phyloP scores from a whole-genome alignment of 2,113 vertebrate species.

The Platysteira castanea region DNA sequence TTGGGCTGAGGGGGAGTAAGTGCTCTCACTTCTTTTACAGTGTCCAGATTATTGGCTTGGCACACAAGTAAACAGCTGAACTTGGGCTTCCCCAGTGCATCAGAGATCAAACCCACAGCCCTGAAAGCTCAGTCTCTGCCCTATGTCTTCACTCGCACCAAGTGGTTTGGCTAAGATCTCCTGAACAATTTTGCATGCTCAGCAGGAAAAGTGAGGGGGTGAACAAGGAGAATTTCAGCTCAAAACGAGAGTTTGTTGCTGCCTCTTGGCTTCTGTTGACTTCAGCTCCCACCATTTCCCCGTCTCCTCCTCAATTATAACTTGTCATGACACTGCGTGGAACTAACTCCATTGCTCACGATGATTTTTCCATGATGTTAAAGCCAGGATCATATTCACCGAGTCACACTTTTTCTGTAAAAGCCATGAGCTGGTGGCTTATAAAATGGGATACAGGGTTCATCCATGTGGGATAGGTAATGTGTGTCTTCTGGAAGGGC shows the following conservation, averaged over 20 bases:
- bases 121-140: background rate
- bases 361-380: background rate
- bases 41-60: background rate
- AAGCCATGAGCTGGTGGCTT: background rate
- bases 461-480: background rate
- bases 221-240: background rate
- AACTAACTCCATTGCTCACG: background rate
- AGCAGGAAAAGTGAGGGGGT: background rate
- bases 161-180: background rate
- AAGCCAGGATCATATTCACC: background rate
- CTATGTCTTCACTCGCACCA: background rate
- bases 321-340: background rate
- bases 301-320: conserved; percentile 4
- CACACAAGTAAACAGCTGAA: background rate
- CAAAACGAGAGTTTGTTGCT: background rate
- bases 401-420: background rate
- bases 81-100: background rate
- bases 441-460: background rate
- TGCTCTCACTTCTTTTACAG: background rate
- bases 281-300: conserved; percentile 4
- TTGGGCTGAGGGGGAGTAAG: background rate
- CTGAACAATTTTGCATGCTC: background rate
- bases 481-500: background rate
- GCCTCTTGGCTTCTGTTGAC: conserved; percentile 7
- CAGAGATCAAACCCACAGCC: background rate